Base-by-base conservation (phyloP, 2,888 invertebrate genomes). In the Reticulitermes lucifugus region DNA sequence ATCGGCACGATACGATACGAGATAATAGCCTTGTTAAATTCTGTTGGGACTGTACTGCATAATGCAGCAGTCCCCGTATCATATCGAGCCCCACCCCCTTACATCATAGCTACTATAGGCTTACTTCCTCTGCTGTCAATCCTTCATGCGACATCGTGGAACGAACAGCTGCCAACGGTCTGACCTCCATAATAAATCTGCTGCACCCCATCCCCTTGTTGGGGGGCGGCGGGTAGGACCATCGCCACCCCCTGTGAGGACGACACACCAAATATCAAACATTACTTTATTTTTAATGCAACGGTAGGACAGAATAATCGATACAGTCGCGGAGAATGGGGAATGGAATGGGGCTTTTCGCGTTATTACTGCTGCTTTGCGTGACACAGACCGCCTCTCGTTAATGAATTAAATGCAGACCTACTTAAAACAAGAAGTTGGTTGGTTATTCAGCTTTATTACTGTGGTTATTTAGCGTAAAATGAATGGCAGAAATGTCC, bases 61-160 rank as follows among this genome's bases (percentile, higher is more conserved):
- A n/a, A n/a, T 65, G 65, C n/a, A 65, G 25, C 25, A 25, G 25
- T 7, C 65, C 65, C 4, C 12, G 65, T 65, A 10, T 25, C 65
- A 25, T 65, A 65, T 25, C 65, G 35, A 25, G 65, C 14, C 73
- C 29, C 80, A 22, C 55, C 60, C 80, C 41, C 80, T 29, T 55
- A 60, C 22, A 55, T 22, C 25, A 60, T 80, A 35, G 35, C 35
- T 2, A 1, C 35, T 35, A 35, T 4, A 35, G 35, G 35, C 35
- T 4, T 35, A 80, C 80, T 80, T 80, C 73, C 73, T 73, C 12
- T 35, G 80, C 80, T 80, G 80, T 80, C 80, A 80, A 60, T 80
- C 59, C 35, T 60, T 60, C 59, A 60, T 51, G 80, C 46, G 80
- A 80, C 80, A 80, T 21, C 18, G 35, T 80, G 80, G 80, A 80